Base-by-base conservation (phyloP, 2,797 vertebrate species). In the Mycteria americana region DNA sequence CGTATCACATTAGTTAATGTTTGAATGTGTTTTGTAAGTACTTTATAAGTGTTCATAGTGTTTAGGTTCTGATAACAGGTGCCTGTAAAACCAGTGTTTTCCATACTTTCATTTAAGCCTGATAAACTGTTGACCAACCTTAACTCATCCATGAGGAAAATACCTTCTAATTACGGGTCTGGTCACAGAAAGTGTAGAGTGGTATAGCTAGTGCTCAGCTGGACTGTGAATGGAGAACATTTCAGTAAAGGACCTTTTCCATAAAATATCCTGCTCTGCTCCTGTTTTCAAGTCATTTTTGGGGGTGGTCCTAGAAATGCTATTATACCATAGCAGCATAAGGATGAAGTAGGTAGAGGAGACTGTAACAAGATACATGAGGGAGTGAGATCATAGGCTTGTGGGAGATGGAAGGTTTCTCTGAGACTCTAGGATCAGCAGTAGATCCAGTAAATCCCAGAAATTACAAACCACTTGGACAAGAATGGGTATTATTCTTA, bases 371-470 rank as follows among this genome's bases (percentile, higher is more conserved):
- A 82, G 67, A 19, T 31, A 33, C 27, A 3, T 39, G 59, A 76
- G 63, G 60, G 59, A 76, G 35, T 76, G 86, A 90, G 73, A 76
- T 94, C 67, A 33, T 48, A 77, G 56, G 13, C 31, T 82, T 31
- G 74, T 74, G 70, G 48, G 45, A 91, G 64, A 62, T 72, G 53
- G 37, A 83, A 64, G 67, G 48, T 72, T 82, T 95, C 45, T 54
- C 84, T 92, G 88, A 86, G 84, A 70, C 63, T 64, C 63, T 86
- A 65, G 80, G 92, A 95, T 94, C 90, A 96, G 80, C 83, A 91
- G 72, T 18, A 93, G 88, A 94, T 92, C 77, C 75, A 60, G 75
- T 62, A 95, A 97, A 97, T 95, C 93, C 90, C 57, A 33, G 4
- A 54, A 91, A 95, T 64, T 59, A 68, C 84, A 89, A 95, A 93